Conservation (phyloP, 2,797 vertebrate species). For the Microtus californicus region DNA sequence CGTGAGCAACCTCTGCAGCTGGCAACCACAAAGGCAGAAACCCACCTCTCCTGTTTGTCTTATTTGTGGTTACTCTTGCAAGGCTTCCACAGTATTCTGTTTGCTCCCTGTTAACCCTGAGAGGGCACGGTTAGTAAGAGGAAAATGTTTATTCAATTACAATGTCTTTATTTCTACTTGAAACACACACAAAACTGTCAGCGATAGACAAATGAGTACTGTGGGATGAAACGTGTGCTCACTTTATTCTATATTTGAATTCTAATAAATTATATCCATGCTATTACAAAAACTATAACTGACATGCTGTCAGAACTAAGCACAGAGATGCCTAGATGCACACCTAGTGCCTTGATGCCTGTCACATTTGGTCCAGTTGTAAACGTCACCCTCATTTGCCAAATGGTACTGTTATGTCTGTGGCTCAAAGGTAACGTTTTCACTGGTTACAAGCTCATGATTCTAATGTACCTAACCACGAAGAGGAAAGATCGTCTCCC, state of each 20-base stretch:
- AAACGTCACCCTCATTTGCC: constrained; percentile 89
- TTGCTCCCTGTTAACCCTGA: constrained; percentile 85
- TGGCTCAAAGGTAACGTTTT: constrained; percentile 76
- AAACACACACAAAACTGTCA: constrained; percentile 85
- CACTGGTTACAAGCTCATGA: constrained; percentile 54
- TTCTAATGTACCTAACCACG: constrained; percentile 78
- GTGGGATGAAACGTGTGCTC: constrained; percentile 84
- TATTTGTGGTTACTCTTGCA: constrained; percentile 83
- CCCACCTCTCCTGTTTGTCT: constrained; percentile 81
- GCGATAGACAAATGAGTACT: constrained; percentile 87
- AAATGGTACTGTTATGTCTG: constrained; percentile 84
- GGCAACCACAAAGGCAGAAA: constrained; percentile 80
- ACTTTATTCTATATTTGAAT: constrained; percentile 88
- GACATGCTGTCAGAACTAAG: constrained; percentile 89
- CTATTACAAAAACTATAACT: constrained; percentile 89
- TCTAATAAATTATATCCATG: constrained; percentile 89
- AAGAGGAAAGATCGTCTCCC: constrained; percentile 70
- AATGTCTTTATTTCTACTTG: constrained; percentile 82
- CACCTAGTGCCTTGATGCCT: constrained; percentile 90
- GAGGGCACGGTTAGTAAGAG: constrained; percentile 72
- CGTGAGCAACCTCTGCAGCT: constrained; percentile 78
- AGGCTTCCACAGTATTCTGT: constrained; percentile 76
- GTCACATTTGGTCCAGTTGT: constrained; percentile 88
- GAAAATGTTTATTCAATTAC: constrained; percentile 85
- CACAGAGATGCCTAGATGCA: constrained; percentile 86